phyloP scores from a whole-genome alignment of 2,113 vertebrate species.

The Pseudorectes ferrugineus region DNA sequence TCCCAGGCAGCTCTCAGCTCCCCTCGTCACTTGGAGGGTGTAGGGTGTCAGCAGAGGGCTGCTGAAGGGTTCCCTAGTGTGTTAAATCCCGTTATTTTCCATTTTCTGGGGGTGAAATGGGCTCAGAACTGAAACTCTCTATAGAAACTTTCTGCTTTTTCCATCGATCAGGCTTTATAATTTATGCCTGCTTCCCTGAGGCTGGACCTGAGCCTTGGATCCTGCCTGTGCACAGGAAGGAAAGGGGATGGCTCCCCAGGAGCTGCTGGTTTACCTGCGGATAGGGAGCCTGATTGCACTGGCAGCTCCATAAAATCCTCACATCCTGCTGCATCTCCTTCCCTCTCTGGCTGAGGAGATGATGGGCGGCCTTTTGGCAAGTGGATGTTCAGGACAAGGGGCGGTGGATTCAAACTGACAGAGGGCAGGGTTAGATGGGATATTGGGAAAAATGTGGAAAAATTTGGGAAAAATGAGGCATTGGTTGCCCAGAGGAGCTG shows the following conservation, averaged over 20 bases:
- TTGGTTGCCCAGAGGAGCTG: background rate
- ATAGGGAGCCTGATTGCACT: background rate
- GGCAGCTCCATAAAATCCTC: background rate
- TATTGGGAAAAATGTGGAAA: background rate
- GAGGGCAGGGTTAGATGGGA: background rate
- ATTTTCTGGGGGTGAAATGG: background rate
- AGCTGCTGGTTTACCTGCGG: background rate
- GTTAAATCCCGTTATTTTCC: background rate
- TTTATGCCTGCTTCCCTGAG: background rate
- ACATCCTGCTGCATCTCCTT: background rate
- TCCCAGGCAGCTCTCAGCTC: background rate
- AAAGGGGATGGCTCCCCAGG: background rate
- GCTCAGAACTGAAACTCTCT: background rate
- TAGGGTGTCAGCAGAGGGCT: background rate
- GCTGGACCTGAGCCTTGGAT: background rate
- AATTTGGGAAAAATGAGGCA: background rate
- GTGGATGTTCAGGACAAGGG: background rate
- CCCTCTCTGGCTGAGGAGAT: background rate
- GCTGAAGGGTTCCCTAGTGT: background rate
- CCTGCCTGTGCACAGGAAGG: background rate
- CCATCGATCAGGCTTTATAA: background rate
- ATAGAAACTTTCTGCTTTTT: background rate
- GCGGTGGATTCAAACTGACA: background rate
- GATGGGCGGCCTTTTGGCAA: background rate
- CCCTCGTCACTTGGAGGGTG: accelerated